Percentiles rank a stretch among this genome's conserved stretches.
Conservation (phyloP, 2,113 vertebrate species). For the Cyanistes caeruleus region DNA sequence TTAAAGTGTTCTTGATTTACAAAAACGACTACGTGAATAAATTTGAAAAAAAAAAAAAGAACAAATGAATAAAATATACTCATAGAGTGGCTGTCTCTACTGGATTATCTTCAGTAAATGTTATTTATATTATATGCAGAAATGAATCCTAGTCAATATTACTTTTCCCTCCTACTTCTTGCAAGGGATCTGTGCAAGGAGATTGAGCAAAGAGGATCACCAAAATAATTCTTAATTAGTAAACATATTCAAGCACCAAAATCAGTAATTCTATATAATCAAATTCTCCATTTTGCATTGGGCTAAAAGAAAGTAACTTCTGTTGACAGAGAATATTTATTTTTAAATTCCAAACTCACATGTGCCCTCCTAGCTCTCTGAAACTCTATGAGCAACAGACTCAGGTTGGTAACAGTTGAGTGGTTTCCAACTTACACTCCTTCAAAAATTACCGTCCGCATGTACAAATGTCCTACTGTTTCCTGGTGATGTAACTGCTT, state of each 20-base stretch:
- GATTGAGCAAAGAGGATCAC: neutral
- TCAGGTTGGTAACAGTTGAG: neutral
- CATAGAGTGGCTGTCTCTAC: neutral
- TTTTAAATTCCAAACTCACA: neutral
- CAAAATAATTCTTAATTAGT: neutral
- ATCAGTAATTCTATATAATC: neutral
- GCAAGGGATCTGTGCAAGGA: neutral
- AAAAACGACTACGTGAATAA: neutral
- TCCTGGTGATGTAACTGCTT: neutral
- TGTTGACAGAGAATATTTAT: neutral
- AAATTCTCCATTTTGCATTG: neutral
- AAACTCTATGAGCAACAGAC: neutral
- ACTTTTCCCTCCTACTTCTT: neutral
- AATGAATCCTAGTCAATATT: neutral
- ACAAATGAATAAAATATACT: neutral
- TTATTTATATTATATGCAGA: neutral
- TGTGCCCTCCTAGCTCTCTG: neutral
- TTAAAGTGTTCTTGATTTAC: neutral
- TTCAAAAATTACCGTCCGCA: neutral
- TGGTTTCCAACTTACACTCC: neutral
- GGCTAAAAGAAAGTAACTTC: neutral
- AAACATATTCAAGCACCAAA: neutral
- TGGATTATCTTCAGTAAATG: neutral
- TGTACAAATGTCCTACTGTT: neutral
- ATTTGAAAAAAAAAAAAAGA: neutral